Base-by-base conservation (phyloP, 1,140 invertebrate genomes). In the Gryon sp. region DNA sequence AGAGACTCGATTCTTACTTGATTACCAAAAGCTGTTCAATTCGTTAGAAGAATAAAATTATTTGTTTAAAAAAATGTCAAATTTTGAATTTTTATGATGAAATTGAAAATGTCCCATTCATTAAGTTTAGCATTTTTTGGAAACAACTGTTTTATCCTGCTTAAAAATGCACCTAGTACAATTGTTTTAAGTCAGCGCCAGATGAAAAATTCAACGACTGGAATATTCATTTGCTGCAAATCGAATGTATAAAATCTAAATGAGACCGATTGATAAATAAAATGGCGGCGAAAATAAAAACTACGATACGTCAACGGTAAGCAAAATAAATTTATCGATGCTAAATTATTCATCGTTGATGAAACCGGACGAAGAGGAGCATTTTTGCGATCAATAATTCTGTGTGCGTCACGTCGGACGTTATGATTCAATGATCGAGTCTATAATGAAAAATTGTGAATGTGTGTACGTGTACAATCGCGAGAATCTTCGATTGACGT, bases 301-400 rank as follows among this genome's bases (percentile, higher is more conserved):
- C 19, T 41, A 32, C 26, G 55, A 24, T 65, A 59, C 52, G 50
- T 70, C 50, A 52, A 60, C 59, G 43, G 38, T 15, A 52, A 14
- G 50, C 26, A 41, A 76, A 70, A 76, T 69, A 69, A 69, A 76
- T 70, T 70, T 70, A 65, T 70, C 52, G 52, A 70, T 76, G 66
- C 32, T 76, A 70, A 76, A 76, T 76, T 70, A 72, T 76, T 76
- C 65, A 70, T 65, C 60, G 66, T 45, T 60, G 66, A 76, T 76
- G 60, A 60, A 77, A 53, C 60, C 41, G 55, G 75, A 62, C 66
- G 28, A 15, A 62, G 60, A 52, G 53, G 26, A 65, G 53, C 32
- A 77, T 72, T 72, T 72, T 77, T 68, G 53, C 62, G 59, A 66
- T 77, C 52, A 77, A 72, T 72, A 72, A 77, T 66, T 66, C 53